Evolutionary conservation across 2,888 invertebrate genomes (phyloP), one percentile per base, ranked within the genome.

Genomic region (Trachelus troglodyta): DNA sequence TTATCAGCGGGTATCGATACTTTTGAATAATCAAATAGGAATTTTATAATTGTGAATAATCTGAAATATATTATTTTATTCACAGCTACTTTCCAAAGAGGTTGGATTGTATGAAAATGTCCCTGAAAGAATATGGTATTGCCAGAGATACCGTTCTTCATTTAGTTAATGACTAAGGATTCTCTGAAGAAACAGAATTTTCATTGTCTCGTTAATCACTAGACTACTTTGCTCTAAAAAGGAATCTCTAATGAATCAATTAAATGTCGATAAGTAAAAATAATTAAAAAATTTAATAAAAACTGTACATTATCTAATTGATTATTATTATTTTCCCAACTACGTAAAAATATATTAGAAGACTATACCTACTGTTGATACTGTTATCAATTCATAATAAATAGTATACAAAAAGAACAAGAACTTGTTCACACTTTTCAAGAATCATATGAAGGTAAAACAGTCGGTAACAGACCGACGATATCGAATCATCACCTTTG

Each of bases 61-160:
- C 33, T 11, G 12, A 34, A 34, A 31, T 33, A 31, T 71, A 9
- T 56, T 23, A 56, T 56, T 56, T 56, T 56, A 56, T 56, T 56
- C 9, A 2, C 77, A 90, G 90, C 37, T 89, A 87, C 69, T 85
- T 87, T 6, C 83, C 88, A 12, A 87, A 85, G 37, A 83, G 86
- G 79, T 81, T 90, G 31, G 88, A 89, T 56, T 84, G 86, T 75
- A 77, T 85, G 35, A 83, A 81, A 31, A 77, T 83, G 1, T 85
- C 87, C 9, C 79, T 90, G 68, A 86, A 83, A 37, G 86, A 88
- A 74, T 87, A 85, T 56, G 90, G 90, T 11, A 89, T 90, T 40
- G 85, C 83, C 6, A 84, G 85, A n/a, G 89, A 90, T 76, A 88
- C 89, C 77, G 90, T 90, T 30, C 86, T 90, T 69, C 88, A 90